Evolutionary conservation across 2,113 vertebrate species (phyloP).

Genomic region (Bujurquina vittata): DNA sequence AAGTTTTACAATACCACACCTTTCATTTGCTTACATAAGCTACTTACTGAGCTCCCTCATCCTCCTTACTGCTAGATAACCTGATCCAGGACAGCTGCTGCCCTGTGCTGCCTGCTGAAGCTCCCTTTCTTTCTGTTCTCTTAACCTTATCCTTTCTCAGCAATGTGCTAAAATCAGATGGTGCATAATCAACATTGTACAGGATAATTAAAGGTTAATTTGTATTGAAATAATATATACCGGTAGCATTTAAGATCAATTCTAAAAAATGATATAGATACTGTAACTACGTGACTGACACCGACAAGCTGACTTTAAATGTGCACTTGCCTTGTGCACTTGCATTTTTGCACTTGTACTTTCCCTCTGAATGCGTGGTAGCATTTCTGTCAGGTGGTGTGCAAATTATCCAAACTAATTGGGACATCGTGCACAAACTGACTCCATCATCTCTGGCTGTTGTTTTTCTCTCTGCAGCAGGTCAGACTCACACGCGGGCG

Average conservation of each 20-base stretch:
- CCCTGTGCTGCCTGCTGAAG: neutral
- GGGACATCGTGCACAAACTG: neutral
- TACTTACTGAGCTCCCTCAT: no score
- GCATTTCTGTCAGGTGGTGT: neutral
- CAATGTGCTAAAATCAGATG: no score
- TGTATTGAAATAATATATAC: neutral
- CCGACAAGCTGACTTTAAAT: neutral
- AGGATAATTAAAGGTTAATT: neutral
- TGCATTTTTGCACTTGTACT: neutral
- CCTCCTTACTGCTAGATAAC: no score
- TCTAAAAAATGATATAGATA: neutral
- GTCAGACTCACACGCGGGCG: neutral
- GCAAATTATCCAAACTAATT: constrained; percentile 1
- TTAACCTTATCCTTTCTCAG: neutral
- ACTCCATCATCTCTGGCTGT: neutral
- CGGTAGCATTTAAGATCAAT: no score
- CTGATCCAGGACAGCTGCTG: neutral
- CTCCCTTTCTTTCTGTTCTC: neutral
- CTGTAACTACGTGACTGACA: neutral
- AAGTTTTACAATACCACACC: no score
- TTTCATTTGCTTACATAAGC: no score
- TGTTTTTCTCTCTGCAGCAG: neutral
- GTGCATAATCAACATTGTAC: no score
- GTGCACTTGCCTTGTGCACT: neutral
- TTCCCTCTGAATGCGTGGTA: neutral